phyloP scores from a whole-genome alignment of 2,113 vertebrate species.

The Promerops cafer region DNA sequence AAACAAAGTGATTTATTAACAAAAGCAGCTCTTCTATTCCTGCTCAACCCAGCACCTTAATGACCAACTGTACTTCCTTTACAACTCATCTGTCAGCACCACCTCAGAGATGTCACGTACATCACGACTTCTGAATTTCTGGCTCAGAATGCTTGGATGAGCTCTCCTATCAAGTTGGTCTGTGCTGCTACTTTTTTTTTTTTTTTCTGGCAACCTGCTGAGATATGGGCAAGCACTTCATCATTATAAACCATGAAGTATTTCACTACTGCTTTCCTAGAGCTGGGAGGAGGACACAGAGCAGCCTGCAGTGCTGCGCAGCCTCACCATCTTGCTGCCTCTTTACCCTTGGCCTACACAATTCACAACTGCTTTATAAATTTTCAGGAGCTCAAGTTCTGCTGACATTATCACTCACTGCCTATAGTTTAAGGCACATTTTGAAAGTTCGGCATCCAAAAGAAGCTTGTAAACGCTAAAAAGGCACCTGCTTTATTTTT shows the following conservation, averaged over 20 bases:
- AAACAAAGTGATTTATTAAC: neutral
- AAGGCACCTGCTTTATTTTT: neutral
- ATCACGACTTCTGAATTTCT: neutral
- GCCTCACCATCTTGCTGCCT: neutral
- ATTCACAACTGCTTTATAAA: neutral
- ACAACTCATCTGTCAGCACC: neutral
- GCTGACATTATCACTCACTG: neutral
- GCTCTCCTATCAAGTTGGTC: neutral
- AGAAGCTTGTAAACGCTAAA: neutral
- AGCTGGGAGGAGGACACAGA: neutral
- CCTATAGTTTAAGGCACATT: neutral
- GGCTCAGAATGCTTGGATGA: neutral
- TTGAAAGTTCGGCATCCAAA: neutral
- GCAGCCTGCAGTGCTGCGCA: neutral
- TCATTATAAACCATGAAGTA: neutral
- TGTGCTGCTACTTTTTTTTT: neutral
- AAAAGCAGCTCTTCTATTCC: neutral
- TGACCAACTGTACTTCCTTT: neutral
- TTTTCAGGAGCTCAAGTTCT: neutral
- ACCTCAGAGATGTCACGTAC: neutral
- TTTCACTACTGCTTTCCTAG: neutral
- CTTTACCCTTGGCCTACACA: neutral
- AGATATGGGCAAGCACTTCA: neutral
- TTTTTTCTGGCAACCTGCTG: neutral
- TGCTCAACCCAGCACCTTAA: neutral